These are phyloP conservation scores for Gallinago undulata DNA, from an alignment of 2,113 vertebrate genomes.

Conservation along the genomic window DNA sequence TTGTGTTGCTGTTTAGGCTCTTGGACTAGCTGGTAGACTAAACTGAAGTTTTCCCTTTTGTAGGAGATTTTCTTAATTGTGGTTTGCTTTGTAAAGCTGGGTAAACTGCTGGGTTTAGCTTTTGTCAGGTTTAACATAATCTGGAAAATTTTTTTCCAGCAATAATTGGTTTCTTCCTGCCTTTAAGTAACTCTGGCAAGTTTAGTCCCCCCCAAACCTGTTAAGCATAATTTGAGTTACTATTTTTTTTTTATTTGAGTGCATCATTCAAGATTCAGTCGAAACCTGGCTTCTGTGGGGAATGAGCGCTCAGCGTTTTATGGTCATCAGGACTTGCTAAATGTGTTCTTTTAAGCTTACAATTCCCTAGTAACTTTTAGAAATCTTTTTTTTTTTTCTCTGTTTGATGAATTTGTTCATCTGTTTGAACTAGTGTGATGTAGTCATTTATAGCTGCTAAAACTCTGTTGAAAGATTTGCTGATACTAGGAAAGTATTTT, in stretches of 20 bases:
- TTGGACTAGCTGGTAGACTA: neutral
- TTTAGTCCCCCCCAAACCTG: neutral
- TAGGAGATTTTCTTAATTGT: neutral
- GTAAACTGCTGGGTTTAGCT: neutral
- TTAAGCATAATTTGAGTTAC: neutral
- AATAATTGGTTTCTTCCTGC: constrained; percentile 19
- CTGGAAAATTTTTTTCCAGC: neutral
- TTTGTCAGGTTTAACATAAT: constrained; percentile 5
- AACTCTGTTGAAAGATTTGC: neutral
- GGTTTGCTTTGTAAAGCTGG: neutral
- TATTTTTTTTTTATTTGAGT: neutral
- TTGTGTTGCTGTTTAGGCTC: neutral
- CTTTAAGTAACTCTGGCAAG: neutral
- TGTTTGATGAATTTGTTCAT: neutral
- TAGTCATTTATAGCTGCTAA: neutral
- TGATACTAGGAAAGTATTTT: neutral
- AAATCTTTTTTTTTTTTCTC: neutral
- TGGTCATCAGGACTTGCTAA: neutral
- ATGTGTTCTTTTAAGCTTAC: neutral
- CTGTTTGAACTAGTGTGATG: neutral
- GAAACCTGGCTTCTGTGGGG: neutral
- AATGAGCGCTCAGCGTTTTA: neutral
- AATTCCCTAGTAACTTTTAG: neutral
- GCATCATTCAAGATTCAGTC: neutral
- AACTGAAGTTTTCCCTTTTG: neutral